phyloP scores from a whole-genome alignment of 2,888 invertebrate species.

The Agrotis ipsilon region DNA sequence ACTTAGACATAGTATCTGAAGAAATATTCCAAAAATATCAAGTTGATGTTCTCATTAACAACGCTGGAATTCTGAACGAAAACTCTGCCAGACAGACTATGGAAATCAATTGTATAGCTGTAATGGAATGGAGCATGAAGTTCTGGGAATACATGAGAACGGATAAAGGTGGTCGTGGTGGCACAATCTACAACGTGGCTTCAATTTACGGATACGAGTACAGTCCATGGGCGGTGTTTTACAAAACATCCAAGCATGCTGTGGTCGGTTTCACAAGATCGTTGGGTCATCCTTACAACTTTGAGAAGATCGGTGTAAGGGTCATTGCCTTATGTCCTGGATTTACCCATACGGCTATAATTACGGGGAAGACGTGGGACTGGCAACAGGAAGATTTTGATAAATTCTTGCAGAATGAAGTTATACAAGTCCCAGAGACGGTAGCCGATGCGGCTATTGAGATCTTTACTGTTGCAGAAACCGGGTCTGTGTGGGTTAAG shows the following conservation, averaged over 20 bases:
- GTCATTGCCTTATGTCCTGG: constrained; percentile 88
- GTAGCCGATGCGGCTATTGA: constrained; percentile 56
- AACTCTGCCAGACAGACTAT: constrained; percentile 61
- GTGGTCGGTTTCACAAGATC: constrained; percentile 86
- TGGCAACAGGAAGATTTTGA: constrained; percentile 38
- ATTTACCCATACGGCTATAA: constrained; percentile 80
- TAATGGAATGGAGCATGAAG: constrained; percentile 80
- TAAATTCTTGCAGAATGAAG: constrained; percentile 49
- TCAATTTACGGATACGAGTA: constrained; percentile 87
- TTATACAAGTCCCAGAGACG: constrained; percentile 58
- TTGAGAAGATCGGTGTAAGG: constrained; percentile 82
- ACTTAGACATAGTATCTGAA: constrained; percentile 80
- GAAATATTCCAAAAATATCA: constrained; percentile 69
- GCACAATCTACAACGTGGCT: constrained; percentile 91
- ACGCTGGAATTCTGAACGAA: constrained; percentile 79
- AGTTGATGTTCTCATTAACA: constrained; percentile 83
- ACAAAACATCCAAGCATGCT: constrained; percentile 75
- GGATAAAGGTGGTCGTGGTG: constrained; percentile 89
- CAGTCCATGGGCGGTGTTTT: constrained; percentile 47
- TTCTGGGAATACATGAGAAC: constrained; percentile 90
- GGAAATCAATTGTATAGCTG: constrained; percentile 74
- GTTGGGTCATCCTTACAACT: constrained; percentile 80
- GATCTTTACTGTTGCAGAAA: constrained; percentile 52
- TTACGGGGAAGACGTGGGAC: constrained; percentile 27
- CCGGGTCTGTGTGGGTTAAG: constrained; percentile 50